Evolutionary conservation across 2,888 invertebrate species (phyloP).

Genomic region (Eueremaeus valkanovi): DNA sequence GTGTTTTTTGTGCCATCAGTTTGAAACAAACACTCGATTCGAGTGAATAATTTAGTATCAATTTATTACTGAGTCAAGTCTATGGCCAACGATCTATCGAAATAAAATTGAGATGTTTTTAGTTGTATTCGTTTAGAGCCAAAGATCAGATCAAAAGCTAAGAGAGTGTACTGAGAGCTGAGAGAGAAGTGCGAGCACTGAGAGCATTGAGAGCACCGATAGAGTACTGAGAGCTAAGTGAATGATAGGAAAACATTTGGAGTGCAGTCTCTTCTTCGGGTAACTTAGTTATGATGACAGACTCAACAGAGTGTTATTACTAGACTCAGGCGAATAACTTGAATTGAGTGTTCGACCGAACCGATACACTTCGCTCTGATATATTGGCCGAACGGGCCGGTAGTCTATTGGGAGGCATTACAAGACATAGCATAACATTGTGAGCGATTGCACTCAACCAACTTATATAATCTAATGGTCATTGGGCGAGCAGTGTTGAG

Average conservation of each 20-base stretch:
- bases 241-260: conserved; percentile 15
- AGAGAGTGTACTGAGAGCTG: neutral
- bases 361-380: neutral
- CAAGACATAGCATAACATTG: neutral
- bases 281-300: conserved; percentile 32
- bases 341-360: conserved; percentile 23
- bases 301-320: conserved; percentile 29
- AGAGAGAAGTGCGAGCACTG: neutral
- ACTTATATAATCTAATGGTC: conserved; percentile 31
- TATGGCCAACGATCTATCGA: neutral
- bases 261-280: neutral
- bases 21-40: neutral
- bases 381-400: neutral
- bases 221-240: neutral
- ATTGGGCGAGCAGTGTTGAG: neutral
- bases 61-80: conserved; percentile 13
- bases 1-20: neutral
- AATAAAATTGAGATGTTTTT: conserved; percentile 21
- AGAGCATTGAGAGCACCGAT: neutral
- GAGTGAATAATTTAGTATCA: conserved; percentile 30
- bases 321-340: conserved; percentile 24
- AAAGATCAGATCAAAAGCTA: conserved; percentile 11
- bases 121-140: neutral
- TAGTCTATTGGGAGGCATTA: conserved; percentile 30
- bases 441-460: conserved; percentile 2